These are phyloP conservation scores for Trachelus iudaicus DNA, from an alignment of 2,888 invertebrate species.

Conservation along the genomic window DNA sequence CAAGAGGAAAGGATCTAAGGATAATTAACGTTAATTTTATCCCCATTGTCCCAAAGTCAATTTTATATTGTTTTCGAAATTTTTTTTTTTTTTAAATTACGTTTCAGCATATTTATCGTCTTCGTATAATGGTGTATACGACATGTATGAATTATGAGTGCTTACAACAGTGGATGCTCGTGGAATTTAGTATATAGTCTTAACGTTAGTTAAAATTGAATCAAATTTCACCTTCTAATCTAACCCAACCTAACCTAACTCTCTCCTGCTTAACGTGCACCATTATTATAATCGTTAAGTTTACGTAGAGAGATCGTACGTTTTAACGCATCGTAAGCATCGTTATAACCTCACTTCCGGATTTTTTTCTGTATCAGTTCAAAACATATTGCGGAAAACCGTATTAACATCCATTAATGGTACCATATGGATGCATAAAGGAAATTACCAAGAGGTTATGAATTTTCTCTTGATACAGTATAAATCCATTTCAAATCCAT, in stretches of 20 bases:
- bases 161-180: background rate
- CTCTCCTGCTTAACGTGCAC: background rate
- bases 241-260: background rate
- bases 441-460: background rate
- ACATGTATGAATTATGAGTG: background rate
- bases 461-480: background rate
- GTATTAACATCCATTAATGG: background rate
- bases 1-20: background rate
- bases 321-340: background rate
- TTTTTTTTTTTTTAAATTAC: background rate
- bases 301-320: background rate
- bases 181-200: background rate
- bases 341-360: background rate
- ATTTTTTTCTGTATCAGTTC: background rate
- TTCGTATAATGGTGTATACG: background rate
- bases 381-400: background rate
- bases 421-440: background rate
- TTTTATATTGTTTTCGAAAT: background rate
- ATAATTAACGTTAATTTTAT: background rate
- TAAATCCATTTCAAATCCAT: background rate
- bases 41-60: background rate
- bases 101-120: background rate
- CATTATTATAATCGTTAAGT: background rate
- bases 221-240: background rate
- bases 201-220: background rate